Evolutionary conservation across 2,888 invertebrate species (phyloP).

Genomic region (Geotrupes spiniger): DNA sequence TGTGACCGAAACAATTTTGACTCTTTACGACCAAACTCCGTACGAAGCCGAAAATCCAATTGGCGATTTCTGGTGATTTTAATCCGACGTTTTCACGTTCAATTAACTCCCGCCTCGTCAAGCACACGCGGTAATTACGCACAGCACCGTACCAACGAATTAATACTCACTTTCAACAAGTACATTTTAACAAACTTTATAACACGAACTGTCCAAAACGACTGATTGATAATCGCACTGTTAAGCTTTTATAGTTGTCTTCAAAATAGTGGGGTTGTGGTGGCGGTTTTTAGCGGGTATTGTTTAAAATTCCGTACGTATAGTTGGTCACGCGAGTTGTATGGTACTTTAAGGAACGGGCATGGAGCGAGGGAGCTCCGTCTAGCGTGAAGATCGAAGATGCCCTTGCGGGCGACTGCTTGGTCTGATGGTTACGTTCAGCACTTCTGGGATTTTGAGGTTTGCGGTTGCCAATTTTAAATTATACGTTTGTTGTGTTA

Average conservation of each 20-base stretch:
- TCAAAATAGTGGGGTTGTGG: slow-evolving; percentile 28
- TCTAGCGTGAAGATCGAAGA: slow-evolving; percentile 48
- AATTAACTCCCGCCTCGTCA: too few relatives aligned
- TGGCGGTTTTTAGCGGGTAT: slow-evolving; percentile 36
- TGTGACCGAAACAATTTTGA: too few relatives aligned
- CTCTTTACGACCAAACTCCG: too few relatives aligned
- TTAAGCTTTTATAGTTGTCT: slow-evolving; percentile 28
- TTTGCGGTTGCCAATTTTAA: too few relatives aligned
- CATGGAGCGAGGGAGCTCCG: slow-evolving; percentile 39
- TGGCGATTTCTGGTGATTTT: too few relatives aligned
- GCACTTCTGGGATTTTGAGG: slow-evolving; percentile 26
- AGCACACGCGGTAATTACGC: too few relatives aligned
- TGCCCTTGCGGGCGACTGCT: slow-evolving; percentile 44
- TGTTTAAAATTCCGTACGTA: slow-evolving; percentile 38
- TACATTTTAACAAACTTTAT: slow-evolving; percentile 19
- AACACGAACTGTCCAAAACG: slow-evolving; percentile 10
- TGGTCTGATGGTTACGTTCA: slow-evolving; percentile 44
- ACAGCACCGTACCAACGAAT: too few relatives aligned
- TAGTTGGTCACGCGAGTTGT: slow-evolving; percentile 23
- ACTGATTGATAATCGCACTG: slow-evolving; percentile 24
- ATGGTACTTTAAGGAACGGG: slow-evolving; percentile 34
- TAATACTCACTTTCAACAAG: slow-evolving; percentile 21
- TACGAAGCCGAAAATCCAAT: too few relatives aligned
- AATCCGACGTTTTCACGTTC: too few relatives aligned
- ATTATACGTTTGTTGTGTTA: too few relatives aligned